Evolutionary conservation across 2,888 invertebrate species (phyloP).

Genomic region (Cantharis rustica): DNA sequence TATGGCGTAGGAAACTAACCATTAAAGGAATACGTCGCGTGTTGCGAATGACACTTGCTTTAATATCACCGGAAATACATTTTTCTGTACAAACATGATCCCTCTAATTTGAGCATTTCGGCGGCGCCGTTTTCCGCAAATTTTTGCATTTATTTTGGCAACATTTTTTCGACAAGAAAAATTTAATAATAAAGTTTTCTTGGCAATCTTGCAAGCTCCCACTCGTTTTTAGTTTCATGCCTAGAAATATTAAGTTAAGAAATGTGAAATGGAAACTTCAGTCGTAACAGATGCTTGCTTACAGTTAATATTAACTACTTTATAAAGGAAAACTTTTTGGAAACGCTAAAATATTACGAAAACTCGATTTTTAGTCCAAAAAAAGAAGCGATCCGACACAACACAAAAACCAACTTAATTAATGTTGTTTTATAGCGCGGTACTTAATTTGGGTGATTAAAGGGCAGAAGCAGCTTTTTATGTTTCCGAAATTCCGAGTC

Average conservation of each 20-base stretch:
- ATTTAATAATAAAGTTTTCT: constrained; percentile 2
- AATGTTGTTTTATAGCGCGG: not conserved
- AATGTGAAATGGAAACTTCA: constrained; percentile 12
- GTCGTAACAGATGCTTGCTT: constrained; percentile 15
- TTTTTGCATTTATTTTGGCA: not conserved
- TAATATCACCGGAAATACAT: constrained; percentile 30
- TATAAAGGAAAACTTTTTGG: not conserved
- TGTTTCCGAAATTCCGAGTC: not conserved
- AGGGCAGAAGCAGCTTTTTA: not conserved
- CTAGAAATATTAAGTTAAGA: not conserved
- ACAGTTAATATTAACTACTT: constrained; percentile 14
- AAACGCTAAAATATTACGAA: not conserved
- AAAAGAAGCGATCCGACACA: not conserved
- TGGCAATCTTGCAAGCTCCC: not conserved
- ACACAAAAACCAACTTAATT: not conserved
- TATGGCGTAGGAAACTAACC: constrained; percentile 36
- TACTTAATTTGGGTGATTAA: not conserved
- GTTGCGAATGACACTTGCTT: constrained; percentile 32
- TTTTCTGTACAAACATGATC: constrained; percentile 5
- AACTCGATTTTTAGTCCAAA: not conserved
- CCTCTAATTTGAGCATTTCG: not conserved
- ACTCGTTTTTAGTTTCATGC: constrained; percentile 1
- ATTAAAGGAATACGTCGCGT: constrained; percentile 35
- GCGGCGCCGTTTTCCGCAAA: not conserved
- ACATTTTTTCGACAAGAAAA: not conserved